phyloP scores from a whole-genome alignment of 2,797 vertebrate species.

The Microctenopoma steveboyesi region DNA sequence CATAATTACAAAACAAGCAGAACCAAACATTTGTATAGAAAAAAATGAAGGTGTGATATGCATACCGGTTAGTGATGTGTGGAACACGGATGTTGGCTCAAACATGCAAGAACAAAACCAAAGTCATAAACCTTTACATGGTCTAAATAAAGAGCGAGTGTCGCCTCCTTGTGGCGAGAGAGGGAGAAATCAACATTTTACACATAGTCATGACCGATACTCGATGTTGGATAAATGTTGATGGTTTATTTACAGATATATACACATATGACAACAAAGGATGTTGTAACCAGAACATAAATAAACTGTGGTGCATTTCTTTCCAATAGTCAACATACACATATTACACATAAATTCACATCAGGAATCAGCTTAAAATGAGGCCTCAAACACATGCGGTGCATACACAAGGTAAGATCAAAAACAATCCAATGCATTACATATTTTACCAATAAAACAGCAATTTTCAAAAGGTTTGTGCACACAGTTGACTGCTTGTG shows the following conservation, averaged over 20 bases:
- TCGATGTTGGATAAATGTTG: slow-evolving; percentile 52
- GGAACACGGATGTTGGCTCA: background rate
- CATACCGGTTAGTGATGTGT: background rate
- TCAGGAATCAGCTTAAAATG: slow-evolving; percentile 54
- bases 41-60: background rate
- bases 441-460: slow-evolving; percentile 58
- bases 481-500: slow-evolving; percentile 28
- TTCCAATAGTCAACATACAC: slow-evolving; percentile 54
- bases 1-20: background rate
- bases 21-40: too few relatives aligned
- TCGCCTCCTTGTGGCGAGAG: slow-evolving; percentile 45
- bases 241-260: slow-evolving; percentile 84
- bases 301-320: slow-evolving; percentile 39
- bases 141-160: background rate
- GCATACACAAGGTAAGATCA: slow-evolving; percentile 30
- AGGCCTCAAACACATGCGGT: slow-evolving; percentile 68
- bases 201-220: background rate
- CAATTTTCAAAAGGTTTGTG: slow-evolving; percentile 29
- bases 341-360: slow-evolving; percentile 60
- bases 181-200: background rate
- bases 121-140: background rate
- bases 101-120: background rate
- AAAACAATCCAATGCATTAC: slow-evolving; percentile 41
- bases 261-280: slow-evolving; percentile 59
- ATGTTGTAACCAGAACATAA: slow-evolving; percentile 57